Evolutionary conservation across 2,113 vertebrate genomes (phyloP), one percentile per base, ranked within the genome.

Genomic region (Himantopus leucocephalus): DNA sequence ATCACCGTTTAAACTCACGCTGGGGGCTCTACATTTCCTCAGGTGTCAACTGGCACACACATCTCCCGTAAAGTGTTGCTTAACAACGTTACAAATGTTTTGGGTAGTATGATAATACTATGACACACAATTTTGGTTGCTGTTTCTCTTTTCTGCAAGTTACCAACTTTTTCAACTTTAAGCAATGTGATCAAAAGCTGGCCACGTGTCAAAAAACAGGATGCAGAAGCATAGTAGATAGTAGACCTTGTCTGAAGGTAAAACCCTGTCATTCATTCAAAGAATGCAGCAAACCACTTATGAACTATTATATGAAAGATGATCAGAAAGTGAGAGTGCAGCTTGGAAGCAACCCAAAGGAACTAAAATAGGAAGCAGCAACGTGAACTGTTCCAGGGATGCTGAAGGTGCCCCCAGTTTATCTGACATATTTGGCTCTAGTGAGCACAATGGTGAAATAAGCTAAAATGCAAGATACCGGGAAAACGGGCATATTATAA

Each of bases 201-300:
- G 13, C 64, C 21, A 52, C 17, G 4, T 11, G 37, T 55, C 68
- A 92, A 67, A 63, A 88, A 50, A 8, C 22, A 79, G 30, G 16
- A 63, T 30, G 45, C 72, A 67, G 64, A 86, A 83, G 43, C 9
- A 60, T 0, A 0, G 39, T 0, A 0, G 39, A 35, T 0, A 84
- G 29, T 6, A 77, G n/a, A 79, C 43, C 18, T 39, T 55, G 32
- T 27, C 47, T 56, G 68, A 35, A 84, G 47, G 73, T 56, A 32
- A 91, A 94, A 81, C 19, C 39, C n/a, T 66, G 35, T 11, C n/a
- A 41, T 26, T 71, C 56, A 56, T 41, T 62, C 37, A n/a, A 92
- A 66, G 45, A 91, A 90, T 20, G 19, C 35, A 81, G 48, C 47
- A 86, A 86, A 58, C 14, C 0, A 1, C 11, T 77, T 80, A 35